Conservation (phyloP, 2,113 vertebrate species). For the Caracal caracal region DNA sequence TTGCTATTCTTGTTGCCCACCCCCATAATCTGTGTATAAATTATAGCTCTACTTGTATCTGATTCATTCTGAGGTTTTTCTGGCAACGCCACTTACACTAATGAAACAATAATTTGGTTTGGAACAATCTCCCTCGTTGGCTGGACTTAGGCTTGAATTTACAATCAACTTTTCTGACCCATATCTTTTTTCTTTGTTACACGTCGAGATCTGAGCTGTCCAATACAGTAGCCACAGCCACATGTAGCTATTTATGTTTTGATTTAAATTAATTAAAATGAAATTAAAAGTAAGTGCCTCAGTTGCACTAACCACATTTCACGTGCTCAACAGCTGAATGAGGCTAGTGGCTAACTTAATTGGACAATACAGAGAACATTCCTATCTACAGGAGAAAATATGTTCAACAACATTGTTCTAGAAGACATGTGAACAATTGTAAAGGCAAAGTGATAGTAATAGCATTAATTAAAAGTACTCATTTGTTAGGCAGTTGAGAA, state of each 20-base stretch:
- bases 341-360: background rate
- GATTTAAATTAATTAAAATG: background rate
- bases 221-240: background rate
- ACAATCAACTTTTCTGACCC: background rate
- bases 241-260: background rate
- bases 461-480: background rate
- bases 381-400: background rate
- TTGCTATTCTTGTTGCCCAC: background rate
- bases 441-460: background rate
- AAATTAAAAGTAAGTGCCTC: background rate
- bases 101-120: background rate
- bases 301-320: background rate
- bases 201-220: background rate
- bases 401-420: background rate
- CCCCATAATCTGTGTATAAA: background rate
- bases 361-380: background rate
- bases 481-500: background rate
- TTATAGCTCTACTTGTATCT: background rate
- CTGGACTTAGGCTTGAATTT: constrained; percentile 26
- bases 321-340: accelerated
- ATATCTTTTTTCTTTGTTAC: background rate
- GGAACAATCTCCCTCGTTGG: background rate
- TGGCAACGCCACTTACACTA: background rate
- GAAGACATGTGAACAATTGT: background rate
- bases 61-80: background rate